Evolutionary conservation across 2,888 invertebrate genomes (phyloP), one percentile per base, ranked within the genome.

Genomic region (Heteromurus nitidus): DNA sequence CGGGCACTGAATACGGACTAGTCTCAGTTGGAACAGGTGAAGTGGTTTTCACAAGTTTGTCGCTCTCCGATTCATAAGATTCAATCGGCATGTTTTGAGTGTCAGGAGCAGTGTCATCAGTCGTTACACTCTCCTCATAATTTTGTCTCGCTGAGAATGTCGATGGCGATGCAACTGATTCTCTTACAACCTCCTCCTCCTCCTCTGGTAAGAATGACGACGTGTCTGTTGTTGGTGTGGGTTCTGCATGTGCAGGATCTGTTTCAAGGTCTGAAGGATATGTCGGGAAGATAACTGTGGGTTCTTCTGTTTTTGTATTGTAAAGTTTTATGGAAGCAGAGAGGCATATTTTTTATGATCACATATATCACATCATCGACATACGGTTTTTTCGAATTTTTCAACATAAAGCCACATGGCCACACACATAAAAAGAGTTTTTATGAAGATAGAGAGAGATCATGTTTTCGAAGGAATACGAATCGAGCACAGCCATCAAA

Each of bases 261-360:
- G 72, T 70, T 76, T 82, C 74, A 65, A 76, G 75, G 69, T 82
- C 67, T 75, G 75, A 68, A 65, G 75, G 81, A 60, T 75, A 76
- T 75, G 68, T 67, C 44, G 79, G 79, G 79, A 70, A 79, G 79
- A 79, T 70, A 55, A 79, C 70, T 44, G 79, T 18, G 55, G 72
- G 70, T 65, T 64, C 31, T 7, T 79, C 79, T 79, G 22, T 60
- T 64, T 70, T 69, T 69, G 36, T 36, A 31, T 22, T 64, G 13
- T 47, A 30, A n/a, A 53, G 26, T 20, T 31, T 18, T 24, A 20
- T 73, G 60, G 73, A 7, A 7, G 28, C 47, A n/a, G 60, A 31
- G 73, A 50, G n/a, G 62, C 3, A 70, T 53, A 28, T 22, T 36
- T 30, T 31, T 64, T 31, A 30, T 28, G 53, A 69, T 53, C 44